Evolutionary conservation across 2,888 invertebrate genomes (phyloP), one percentile per base, ranked within the genome.

Genomic region (Ectobius pallidus): DNA sequence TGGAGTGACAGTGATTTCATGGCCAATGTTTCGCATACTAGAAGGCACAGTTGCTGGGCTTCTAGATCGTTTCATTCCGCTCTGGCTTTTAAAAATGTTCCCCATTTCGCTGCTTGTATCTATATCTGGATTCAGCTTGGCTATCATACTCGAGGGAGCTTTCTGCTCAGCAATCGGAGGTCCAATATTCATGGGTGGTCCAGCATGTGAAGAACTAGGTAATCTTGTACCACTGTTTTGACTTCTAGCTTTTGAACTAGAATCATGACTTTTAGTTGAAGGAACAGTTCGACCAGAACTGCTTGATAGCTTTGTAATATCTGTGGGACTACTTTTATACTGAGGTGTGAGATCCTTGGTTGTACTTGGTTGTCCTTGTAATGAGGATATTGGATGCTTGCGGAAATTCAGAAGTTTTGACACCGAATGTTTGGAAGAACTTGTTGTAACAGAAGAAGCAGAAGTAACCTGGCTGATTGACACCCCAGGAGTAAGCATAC

Each of bases 1-100:
- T 1, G 69, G 63, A 16, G 69, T 52, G 30, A 73, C 62, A 20
- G 69, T 73, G 34, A 73, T 69, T 18, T 73, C 69, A 49, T 67
- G 69, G 18, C 73, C 73, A 22, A 73, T 61, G 9, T 62, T 70
- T 32, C 62, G 42, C 39, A 69, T 7, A 16, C 58, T n/a, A 18
- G 39, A 39, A 39, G 39, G 14, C n/a, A n/a, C n/a, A n/a, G 11
- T 3, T 11, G 4, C 30, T n/a, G 58, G 58, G n/a, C 58, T 58
- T 30, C 58, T 58, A 25, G 30, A 58, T 9, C 58, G n/a, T n/a
- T 58, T 58, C 25, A 3, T n/a, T 30, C 58, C 58, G 30, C 30
- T 58, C 9, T 58, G 58, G 30, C 11, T 69, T 14, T 58, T 69
- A 69, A 25, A 39, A 55, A 69, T 42, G 7, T 20, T 25, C 2